phyloP scores from a whole-genome alignment of 2,797 vertebrate genomes.

The Moxostoma hubbsi region DNA sequence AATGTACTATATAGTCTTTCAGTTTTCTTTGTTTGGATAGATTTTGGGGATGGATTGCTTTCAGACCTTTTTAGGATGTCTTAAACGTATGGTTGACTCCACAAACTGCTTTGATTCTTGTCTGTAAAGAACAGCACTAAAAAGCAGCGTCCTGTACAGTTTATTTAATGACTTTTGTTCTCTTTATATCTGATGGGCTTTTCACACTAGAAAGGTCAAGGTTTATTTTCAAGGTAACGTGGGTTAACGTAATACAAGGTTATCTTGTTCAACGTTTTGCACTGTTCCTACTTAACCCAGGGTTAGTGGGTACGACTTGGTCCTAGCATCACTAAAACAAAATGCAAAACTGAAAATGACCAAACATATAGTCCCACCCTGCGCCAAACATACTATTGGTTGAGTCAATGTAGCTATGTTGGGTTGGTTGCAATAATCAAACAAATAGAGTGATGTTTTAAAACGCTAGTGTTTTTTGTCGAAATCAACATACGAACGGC shows the following conservation, averaged over 20 bases:
- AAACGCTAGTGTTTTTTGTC: too few relatives aligned
- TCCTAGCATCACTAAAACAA: too few relatives aligned
- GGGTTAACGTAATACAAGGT: background rate
- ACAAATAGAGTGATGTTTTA: too few relatives aligned
- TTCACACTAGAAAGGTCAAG: conserved; percentile 10
- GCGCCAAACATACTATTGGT: too few relatives aligned
- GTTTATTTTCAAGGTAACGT: background rate
- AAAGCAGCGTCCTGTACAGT: background rate
- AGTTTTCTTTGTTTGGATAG: background rate
- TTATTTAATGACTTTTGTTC: background rate
- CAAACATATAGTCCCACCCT: too few relatives aligned
- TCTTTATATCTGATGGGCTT: conserved; percentile 7
- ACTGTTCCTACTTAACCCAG: background rate
- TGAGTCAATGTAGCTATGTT: too few relatives aligned
- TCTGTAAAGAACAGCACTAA: background rate
- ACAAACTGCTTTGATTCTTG: background rate
- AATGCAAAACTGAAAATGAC: too few relatives aligned
- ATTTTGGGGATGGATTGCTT: background rate
- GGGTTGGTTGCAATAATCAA: too few relatives aligned
- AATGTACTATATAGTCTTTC: background rate
- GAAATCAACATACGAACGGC: too few relatives aligned
- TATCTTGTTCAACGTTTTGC: background rate
- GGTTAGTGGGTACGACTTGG: background rate
- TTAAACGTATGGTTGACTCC: background rate
- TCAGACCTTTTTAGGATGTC: background rate